phyloP scores from a whole-genome alignment of 2,113 vertebrate species.

The Lutjanus erythropterus region DNA sequence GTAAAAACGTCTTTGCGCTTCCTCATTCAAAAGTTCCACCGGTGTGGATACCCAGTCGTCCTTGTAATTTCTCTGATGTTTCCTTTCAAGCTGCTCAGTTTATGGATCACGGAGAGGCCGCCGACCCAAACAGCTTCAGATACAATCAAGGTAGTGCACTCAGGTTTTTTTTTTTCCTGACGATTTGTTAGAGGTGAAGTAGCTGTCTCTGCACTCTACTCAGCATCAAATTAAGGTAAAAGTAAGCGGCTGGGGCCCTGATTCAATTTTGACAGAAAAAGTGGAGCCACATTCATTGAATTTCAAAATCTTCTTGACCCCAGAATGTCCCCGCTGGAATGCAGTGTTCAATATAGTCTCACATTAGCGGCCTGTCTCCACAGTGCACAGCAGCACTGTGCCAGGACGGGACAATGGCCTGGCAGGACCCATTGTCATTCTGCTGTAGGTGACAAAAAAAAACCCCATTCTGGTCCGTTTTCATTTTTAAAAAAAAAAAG shows the following conservation, averaged over 20 bases:
- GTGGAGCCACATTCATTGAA: conserved; percentile 32
- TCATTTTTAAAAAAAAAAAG: background rate
- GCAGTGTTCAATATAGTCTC: conserved; percentile 7
- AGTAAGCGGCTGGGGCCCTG: conserved; percentile 36
- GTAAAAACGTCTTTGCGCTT: conserved; percentile 14
- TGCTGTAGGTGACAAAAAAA: background rate
- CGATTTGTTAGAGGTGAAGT: conserved; percentile 46
- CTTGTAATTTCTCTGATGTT: conserved; percentile 46
- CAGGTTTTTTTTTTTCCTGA: background rate
- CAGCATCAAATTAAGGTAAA: conserved; percentile 70
- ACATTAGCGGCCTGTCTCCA: conserved; percentile 33
- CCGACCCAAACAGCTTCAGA: conserved; percentile 29
- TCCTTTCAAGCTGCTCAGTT: conserved; percentile 33
- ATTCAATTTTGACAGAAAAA: conserved; percentile 59
- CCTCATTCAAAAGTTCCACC: background rate
- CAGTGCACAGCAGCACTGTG: background rate
- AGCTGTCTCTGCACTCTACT: conserved; percentile 53
- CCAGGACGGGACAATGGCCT: background rate
- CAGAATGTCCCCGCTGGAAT: conserved; percentile 30
- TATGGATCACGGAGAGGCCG: conserved; percentile 32
- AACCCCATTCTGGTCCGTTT: background rate
- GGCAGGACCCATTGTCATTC: conserved; percentile 3
- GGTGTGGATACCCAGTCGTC: background rate
- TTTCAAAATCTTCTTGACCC: conserved; percentile 45
- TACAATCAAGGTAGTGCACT: conserved; percentile 65